Evolutionary conservation across 2,797 vertebrate species (phyloP), one percentile per base, ranked within the genome.

Genomic region (Gallirallus australis): DNA sequence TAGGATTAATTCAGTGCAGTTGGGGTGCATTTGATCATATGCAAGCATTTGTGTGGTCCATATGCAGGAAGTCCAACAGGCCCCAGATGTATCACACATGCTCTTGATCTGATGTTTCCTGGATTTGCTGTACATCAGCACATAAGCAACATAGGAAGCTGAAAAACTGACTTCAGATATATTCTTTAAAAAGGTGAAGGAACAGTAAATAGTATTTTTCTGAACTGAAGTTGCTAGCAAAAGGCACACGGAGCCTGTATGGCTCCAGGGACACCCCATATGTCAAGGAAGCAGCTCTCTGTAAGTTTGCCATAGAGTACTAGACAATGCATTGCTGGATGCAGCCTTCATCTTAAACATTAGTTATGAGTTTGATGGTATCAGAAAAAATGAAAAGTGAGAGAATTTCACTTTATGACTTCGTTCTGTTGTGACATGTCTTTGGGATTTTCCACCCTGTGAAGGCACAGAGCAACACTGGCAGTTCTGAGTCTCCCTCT

Each of bases 221-320:
- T 53, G 14, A 88, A 35, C 15, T 31, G n/a, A 85, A 84, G 56
- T 24, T 83, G 30, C 37, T 47, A 56, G 37, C 40, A 52, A 60
- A 86, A 82, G n/a, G 39, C 33, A 64, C 25, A 5, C 7, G 6
- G 30, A 64, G 48, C 31, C 37, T 42, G 15, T 53, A 8, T 27
- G 31, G 24, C 30, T 77, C 28, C 42, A 31, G 50, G 50, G 53
- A 63, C 15, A 7, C 8, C 12, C 3, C 25, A 17, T 11, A 19
- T 0, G 0, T 42, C 39, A 60, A 64, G 60, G 39, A 68, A 69
- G 18, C 3, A 1, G 35, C 10, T 68, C 27, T 50, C 31, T 42
- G 1, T 23, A 20, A 28, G 14, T 72, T 64, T 59, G 70, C 28
- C 5, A 5, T 53, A 27, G 0, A 0, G n/a, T 47, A 33, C 21